Percentiles rank a stretch among this genome's conserved stretches.
These are phyloP conservation scores for Muntiacus reevesi DNA, from an alignment of 2,113 vertebrate species.

Conservation along the genomic window DNA sequence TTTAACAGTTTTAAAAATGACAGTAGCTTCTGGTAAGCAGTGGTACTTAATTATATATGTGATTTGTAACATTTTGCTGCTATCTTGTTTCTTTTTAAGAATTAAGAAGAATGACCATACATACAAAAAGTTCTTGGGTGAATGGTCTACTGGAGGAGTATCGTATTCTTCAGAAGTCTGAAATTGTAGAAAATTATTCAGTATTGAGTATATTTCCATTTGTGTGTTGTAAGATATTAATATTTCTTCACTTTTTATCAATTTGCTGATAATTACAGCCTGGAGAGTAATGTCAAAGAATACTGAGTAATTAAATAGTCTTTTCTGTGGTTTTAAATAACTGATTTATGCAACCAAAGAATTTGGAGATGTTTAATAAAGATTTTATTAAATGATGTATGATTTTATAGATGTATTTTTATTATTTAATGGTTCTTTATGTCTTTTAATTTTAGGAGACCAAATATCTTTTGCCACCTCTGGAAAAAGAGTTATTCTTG, in stretches of 20 bases:
- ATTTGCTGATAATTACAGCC: not conserved
- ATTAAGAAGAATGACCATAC: not conserved
- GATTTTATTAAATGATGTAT: not conserved
- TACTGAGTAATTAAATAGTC: not conserved
- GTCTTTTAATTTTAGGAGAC: slow-evolving; percentile 81
- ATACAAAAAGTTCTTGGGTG: not conserved
- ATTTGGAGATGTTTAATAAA: slow-evolving; percentile 16
- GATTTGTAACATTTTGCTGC: slow-evolving; percentile 26
- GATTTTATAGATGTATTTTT: not conserved
- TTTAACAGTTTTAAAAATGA: not conserved
- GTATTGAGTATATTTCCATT: not conserved
- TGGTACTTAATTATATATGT: not conserved
- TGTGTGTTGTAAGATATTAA: not conserved
- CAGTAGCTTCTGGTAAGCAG: not conserved
- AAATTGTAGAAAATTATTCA: slow-evolving; percentile 22
- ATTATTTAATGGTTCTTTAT: slow-evolving; percentile 34
- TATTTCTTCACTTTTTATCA: not conserved
- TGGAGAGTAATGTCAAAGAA: not conserved
- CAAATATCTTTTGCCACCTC: slow-evolving; percentile 78
- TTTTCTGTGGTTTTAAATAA: slow-evolving; percentile 2
- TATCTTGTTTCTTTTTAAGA: slow-evolving; percentile 12
- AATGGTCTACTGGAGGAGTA: not conserved
- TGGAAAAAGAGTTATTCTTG: slow-evolving; percentile 81
- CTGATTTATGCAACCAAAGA: not conserved
- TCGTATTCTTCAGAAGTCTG: slow-evolving; percentile 10